Base-by-base conservation (phyloP, 2,797 vertebrate genomes). In the Pseudochaenichthys georgianus region DNA sequence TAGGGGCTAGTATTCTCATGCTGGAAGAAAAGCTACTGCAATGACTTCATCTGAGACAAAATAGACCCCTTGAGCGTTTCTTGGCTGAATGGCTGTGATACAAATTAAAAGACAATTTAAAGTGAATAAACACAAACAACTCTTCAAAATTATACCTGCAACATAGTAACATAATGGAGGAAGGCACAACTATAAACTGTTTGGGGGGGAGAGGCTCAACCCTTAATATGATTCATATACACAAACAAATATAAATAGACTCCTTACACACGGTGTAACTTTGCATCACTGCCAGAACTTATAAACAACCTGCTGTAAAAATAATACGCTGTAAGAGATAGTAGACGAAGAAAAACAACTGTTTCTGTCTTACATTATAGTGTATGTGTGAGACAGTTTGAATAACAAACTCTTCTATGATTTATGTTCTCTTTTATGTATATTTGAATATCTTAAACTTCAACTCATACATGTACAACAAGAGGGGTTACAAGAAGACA, bases 1-100 rank as follows among this genome's bases (percentile, higher is more conserved):
- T 73, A 51, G 58, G 78, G 64, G 70, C 64, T 78, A 41, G 77
- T 84, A 69, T 82, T 82, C 69, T 86, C 79, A 74, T 68, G 78
- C 79, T 68, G 63, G 67, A 90, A 79, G 79, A 48, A 64, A 81
- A 64, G 48, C 69, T 28, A 28, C 23, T 28, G 23, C 23, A 68
- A 23, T 73, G 46, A 55, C 68, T 48, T 75, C 64, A 87, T 80
- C 66, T 74, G 43, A 61, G 50, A 50, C 74, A 17, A 67, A 78
- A 57, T 41, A 54, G 53, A 61, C 45, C 58, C 34, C 43, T 38
- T 28, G 19, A 28, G 50, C 42, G 38, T 38, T 59, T 73, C 9
- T 64, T 41, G 8, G 61, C n/a, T 15, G 21, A 38, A 41, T 58
- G 72, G 63, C 63, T 81, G 67, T 52, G 53, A 16, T 64, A 76